Base-by-base conservation (phyloP, 2,888 invertebrate genomes). In the Nymphalis c-album region DNA sequence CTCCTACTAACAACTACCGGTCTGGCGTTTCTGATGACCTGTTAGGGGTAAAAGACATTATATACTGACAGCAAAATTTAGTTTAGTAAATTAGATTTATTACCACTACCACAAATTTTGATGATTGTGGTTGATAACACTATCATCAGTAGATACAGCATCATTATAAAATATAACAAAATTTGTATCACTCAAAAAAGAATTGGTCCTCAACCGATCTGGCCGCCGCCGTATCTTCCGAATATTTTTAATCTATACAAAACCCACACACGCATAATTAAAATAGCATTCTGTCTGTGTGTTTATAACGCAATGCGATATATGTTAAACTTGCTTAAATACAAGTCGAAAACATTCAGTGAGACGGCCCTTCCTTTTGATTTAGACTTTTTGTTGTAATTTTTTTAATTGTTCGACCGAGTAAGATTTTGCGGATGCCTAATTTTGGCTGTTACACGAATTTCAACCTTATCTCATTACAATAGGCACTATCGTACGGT, bases 321-420 rank as follows among this genome's bases (percentile, higher is more conserved):
- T 77, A 84, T 84, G 81, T 80, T 74, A 83, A 80, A 76, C 74
- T 77, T 77, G 78, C 73, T 80, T 80, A 81, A 82, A 84, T 83
- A 85, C 84, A 84, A 75, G 75, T 64, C 71, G 69, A 70, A 73
- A 77, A 73, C 74, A 80, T 77, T 73, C 73, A 65, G 63, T 66
- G 67, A 60, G 67, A 63, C 69, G 67, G 63, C 58, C 72, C 26
- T 22, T 55, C 63, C 67, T 53, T 71, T 74, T 73, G 68, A 72
- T 71, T 73, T 72, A 67, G 63, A 69, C 66, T 73, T 75, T 75
- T 75, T 74, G 67, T 66, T 53, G 68, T 50, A 63, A 72, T 74
- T 77, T 83, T 83, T 84, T 83, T 82, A 82, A 84, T 82, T 83
- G 77, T 69, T 55, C 72, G 72, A 60, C 74, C 63, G 65, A 60